Base-by-base conservation (phyloP, 2,113 vertebrate genomes). In the Hippocampus zosterae region DNA sequence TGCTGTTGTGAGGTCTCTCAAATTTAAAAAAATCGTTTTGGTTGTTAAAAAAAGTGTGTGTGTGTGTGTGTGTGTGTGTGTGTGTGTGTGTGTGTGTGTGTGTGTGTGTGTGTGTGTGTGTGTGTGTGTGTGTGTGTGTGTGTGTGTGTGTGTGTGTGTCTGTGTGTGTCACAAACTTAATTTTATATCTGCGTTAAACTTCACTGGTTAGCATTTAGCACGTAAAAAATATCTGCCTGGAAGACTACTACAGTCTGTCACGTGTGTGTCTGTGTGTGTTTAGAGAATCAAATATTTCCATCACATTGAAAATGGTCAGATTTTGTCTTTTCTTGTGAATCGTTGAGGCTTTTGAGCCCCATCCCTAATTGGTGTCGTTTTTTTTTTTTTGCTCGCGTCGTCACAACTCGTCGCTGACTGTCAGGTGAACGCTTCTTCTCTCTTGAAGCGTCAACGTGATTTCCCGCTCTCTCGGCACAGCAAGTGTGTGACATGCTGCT, bases 361-460 rank as follows among this genome's bases (percentile, higher is more conserved):
- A 19, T 13, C 74, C 80, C 84, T 89, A 89, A 90, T 89, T 90
- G 86, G 76, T 83, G 86, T 82, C 71, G 80, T 70, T 82, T 78
- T 86, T 37, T 37, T 37, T 37, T 37, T 37, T 12, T 80, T 72
- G 80, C 83, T 69, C 41, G 67, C 72, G 0, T 65, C 77, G 85
- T 87, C 87, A 79, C 79, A 6, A 71, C 68, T 76, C 79, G 81
- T 75, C 76, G 87, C 80, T 72, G 86, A 86, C 81, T 87, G 89
- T 88, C 88, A 88, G 88, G 86, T 88, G 87, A 89, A 87, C 79
- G 81, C 75, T 75, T 59, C 70, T 85, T 77, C 82, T 77, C 83
- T 81, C 78, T 67, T 72, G 81, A 81, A 78, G 88, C 87, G 72
- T 87, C 80, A 77, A 82, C 89, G 85, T 78, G 85, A 84, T 86